Evolutionary conservation across 2,888 invertebrate species (phyloP), one percentile per base, ranked within the genome.

Genomic region (Catocala sponsa): DNA sequence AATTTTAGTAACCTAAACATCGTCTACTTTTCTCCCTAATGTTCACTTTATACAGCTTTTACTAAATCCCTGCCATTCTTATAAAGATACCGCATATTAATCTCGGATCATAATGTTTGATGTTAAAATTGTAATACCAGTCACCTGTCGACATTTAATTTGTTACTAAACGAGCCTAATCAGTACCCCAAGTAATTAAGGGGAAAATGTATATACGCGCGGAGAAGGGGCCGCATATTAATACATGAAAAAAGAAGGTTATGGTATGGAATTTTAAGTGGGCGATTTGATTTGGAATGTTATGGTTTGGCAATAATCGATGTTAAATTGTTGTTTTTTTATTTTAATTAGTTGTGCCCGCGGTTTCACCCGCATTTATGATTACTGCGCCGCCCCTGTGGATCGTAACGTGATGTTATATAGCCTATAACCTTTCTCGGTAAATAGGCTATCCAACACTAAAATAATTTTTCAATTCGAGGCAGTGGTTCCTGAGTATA

Each of bases 141-240:
- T 78, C 77, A 79, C 77, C 74, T 78, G 77, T 5, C 51, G 63
- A 64, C 70, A 25, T 52, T 66, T 78, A 68, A 79, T 74, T 66
- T 41, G n/a, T 35, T 13, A 48, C 46, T 12, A 73, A 71, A 77
- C 63, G 57, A 61, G 53, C 56, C 56, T 69, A 57, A 76, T 78
- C 64, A 35, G 52, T 32, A 35, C 12, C 47, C 35, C 38, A 11
- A 38, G 49, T 63, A 42, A 52, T 59, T 50, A 59, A 38, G 48
- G 38, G 33, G 13, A 53, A 47, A 13, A 25, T 25, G 4, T 35
- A 32, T 53, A n/a, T 38, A 13, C 50, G 43, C 43, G 50, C 47
- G 1, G 15, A 12, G 42, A 50, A 6, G 12, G 67, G 67, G 71
- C 57, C 57, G 78, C 73, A 78, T 76, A 71, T 69, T 67, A 78